A percentile compares a stretch with the other conserved stretches of the same genome.
phyloP scores from a whole-genome alignment of 1,140 invertebrate genomes.

The Cheumatopsyche charites region DNA sequence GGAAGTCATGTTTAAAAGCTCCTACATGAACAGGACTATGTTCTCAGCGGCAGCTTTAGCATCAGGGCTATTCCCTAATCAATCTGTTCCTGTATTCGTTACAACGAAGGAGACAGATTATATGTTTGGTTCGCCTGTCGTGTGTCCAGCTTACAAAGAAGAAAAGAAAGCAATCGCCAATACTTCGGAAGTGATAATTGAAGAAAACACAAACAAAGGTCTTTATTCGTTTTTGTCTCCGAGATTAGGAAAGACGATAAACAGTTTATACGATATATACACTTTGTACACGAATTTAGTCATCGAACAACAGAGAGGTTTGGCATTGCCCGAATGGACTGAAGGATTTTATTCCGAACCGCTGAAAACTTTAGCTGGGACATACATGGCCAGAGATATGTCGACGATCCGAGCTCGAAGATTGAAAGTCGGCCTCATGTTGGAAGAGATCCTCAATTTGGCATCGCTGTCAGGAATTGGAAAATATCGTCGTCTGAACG shows the following conservation, averaged over 20 bases:
- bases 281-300: slow-evolving; percentile 42
- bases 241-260: slow-evolving; percentile 27
- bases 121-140: slow-evolving; percentile 25
- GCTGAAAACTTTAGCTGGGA: slow-evolving; percentile 37
- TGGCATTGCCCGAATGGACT: slow-evolving; percentile 45
- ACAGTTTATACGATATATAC: not conserved
- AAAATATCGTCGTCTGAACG: not conserved
- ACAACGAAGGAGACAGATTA: slow-evolving; percentile 18
- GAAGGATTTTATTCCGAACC: slow-evolving; percentile 35
- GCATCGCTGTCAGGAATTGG: not conserved
- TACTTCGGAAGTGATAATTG: slow-evolving; percentile 3
- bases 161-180: not conserved
- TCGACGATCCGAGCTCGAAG: slow-evolving; percentile 13
- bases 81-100: slow-evolving; percentile 40
- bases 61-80: slow-evolving; percentile 41
- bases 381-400: slow-evolving; percentile 20
- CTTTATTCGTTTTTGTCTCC: slow-evolving; percentile 36
- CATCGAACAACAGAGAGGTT: slow-evolving; percentile 39
- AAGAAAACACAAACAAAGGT: slow-evolving; percentile 26
- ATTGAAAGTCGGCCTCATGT: slow-evolving; percentile 36
- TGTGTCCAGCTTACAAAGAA: slow-evolving; percentile 39
- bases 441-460: slow-evolving; percentile 35
- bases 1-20: slow-evolving; percentile 38
- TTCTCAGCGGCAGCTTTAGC: slow-evolving; percentile 40
- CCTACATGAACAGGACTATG: slow-evolving; percentile 40